Evolutionary conservation across 1,140 invertebrate species (phyloP).

Genomic region (Papilio machaon): DNA sequence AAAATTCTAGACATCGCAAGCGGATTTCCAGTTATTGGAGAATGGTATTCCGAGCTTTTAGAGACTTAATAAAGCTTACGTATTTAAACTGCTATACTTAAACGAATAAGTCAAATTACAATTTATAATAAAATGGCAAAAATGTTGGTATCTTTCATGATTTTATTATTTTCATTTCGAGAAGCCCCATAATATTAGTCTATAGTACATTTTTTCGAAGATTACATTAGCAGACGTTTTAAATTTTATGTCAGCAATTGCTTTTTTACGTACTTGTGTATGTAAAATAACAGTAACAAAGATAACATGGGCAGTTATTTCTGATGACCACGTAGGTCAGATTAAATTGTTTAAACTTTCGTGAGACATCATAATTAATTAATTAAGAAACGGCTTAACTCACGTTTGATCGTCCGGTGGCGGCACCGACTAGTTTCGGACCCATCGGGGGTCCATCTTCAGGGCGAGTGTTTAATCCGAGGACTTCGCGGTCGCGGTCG

Average conservation of each 20-base stretch:
- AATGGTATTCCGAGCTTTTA: constrained; percentile 52
- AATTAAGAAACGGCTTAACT: too few relatives aligned
- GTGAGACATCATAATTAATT: too few relatives aligned
- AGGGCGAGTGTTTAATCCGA: too few relatives aligned
- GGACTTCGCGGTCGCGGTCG: too few relatives aligned
- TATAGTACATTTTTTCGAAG: not conserved
- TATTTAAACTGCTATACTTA: constrained; percentile 34
- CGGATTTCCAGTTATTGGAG: constrained; percentile 66
- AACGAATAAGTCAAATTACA: constrained; percentile 31
- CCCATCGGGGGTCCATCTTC: too few relatives aligned
- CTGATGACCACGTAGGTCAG: too few relatives aligned
- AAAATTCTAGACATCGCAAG: constrained; percentile 73
- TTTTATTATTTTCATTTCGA: not conserved
- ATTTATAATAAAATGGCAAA: constrained; percentile 24
- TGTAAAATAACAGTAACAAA: too few relatives aligned
- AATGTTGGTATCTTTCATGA: not conserved
- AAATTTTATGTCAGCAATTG: not conserved
- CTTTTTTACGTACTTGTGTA: not conserved
- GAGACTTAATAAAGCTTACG: constrained; percentile 39
- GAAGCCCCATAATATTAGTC: not conserved
- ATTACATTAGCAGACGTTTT: not conserved
- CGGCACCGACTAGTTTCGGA: too few relatives aligned
- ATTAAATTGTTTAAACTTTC: too few relatives aligned
- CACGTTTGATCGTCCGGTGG: too few relatives aligned
- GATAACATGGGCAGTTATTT: too few relatives aligned